Percentiles rank a stretch among this genome's conserved stretches.
phyloP scores from a whole-genome alignment of 1,140 invertebrate genomes.

The Yoshiicerus persimilis region DNA sequence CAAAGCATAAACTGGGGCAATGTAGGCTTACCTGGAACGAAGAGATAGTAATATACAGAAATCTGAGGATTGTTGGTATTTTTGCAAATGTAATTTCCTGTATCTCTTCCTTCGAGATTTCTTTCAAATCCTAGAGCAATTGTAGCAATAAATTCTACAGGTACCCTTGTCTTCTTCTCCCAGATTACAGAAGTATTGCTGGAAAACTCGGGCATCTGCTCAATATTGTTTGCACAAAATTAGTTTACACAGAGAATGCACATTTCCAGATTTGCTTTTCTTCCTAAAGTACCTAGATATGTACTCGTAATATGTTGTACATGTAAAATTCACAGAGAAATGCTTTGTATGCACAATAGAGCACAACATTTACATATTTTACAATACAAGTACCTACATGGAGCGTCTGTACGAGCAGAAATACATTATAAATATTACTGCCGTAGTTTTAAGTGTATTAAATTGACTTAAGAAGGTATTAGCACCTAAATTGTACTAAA shows the following conservation, averaged over 20 bases:
- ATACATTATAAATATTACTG: too few species aligned
- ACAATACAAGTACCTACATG: too few species aligned
- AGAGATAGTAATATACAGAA: constrained; percentile 35
- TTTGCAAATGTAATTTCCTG: constrained; percentile 40
- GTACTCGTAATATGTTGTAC: too few species aligned
- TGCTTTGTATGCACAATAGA: too few species aligned
- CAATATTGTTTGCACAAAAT: background rate
- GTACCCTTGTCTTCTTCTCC: background rate
- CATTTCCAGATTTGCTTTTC: too few species aligned
- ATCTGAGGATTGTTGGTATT: constrained; percentile 28
- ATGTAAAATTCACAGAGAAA: too few species aligned
- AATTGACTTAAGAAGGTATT: too few species aligned
- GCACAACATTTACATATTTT: too few species aligned
- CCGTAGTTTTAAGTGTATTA: too few species aligned
- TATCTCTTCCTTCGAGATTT: constrained; percentile 6
- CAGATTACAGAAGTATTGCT: background rate
- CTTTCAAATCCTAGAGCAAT: background rate
- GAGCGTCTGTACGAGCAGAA: too few species aligned
- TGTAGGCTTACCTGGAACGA: constrained; percentile 37
- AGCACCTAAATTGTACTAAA: too few species aligned
- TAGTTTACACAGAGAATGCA: background rate
- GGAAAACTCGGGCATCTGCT: constrained; percentile 8
- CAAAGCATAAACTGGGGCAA: background rate
- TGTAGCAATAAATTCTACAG: constrained; percentile 7
- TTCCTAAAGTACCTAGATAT: too few species aligned